These are phyloP conservation scores for Alouatta palliata DNA, from an alignment of 2,113 vertebrate species.

Conservation along the genomic window DNA sequence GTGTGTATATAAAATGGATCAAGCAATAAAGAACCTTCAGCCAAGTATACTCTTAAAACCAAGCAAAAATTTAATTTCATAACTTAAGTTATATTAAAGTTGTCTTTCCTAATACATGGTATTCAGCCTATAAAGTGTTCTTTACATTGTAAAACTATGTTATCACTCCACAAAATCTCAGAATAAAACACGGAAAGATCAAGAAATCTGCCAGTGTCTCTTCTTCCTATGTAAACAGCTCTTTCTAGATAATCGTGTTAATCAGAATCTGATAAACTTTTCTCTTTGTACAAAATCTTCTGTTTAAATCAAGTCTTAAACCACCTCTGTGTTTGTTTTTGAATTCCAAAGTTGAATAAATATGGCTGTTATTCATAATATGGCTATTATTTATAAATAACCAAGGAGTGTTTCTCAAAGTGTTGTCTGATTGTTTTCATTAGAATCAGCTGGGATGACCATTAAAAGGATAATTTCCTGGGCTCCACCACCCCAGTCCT, in stretches of 20 bases:
- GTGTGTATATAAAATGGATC: background rate
- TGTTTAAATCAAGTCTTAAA: background rate
- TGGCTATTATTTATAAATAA: background rate
- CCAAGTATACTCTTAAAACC: background rate
- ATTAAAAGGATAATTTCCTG: background rate
- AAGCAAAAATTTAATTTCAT: constrained; percentile 19
- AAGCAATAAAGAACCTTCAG: background rate
- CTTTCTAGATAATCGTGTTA: background rate
- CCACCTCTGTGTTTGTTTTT: background rate
- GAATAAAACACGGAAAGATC: background rate
- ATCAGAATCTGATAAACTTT: background rate
- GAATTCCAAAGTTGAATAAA: background rate
- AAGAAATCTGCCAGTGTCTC: background rate
- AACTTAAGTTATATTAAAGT: background rate
- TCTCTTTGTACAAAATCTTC: background rate
- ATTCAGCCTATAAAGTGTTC: background rate
- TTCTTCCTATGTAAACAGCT: background rate
- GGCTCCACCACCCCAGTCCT: background rate
- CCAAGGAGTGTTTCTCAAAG: background rate
- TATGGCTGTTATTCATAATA: background rate
- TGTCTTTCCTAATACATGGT: constrained; percentile 5
- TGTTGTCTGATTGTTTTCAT: background rate
- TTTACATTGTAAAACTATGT: background rate
- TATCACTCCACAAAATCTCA: background rate
- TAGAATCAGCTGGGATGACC: background rate